Evolutionary conservation across 2,888 invertebrate species (phyloP), one percentile per base, ranked within the genome.

Genomic region (Drosophila quasianomalipes): DNA sequence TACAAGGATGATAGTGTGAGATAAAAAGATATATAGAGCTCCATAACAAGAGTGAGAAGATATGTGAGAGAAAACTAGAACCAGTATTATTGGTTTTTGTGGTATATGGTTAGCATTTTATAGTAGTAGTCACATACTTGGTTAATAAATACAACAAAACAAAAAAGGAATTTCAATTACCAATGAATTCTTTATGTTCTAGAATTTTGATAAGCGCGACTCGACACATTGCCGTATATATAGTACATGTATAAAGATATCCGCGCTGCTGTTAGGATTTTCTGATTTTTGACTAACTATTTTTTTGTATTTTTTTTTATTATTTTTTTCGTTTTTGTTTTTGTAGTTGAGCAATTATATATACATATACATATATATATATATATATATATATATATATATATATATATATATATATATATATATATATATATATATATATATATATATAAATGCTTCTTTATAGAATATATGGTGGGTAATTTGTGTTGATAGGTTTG

Each of bases 161-260:
- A 77, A 76, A 82, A 74, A 74, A 76, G 63, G 60, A 81, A 68
- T 76, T 89, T 79, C 53, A 88, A 87, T 88, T 88, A 88, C 88
- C 88, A 83, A 83, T 83, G 75, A 71, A 67, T 74, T 81, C 73
- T 76, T 80, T 76, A 71, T 74, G 72, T 73, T 80, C 64, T 75
- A 75, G 74, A 89, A 85, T 88, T 88, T 87, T 75, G 89, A 85
- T 77, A 86, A 85, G 80, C 87, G 80, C 78, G 79, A 53, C 64
- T 68, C 68, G 66, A 73, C 79, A 84, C 75, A 77, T 22, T 26
- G 68, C 58, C 68, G 71, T 33, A 70, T 67, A 65, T 71, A 78
- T 81, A 76, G 72, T 82, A 78, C 63, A 83, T 85, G 53, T 58
- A 67, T 60, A 66, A 76, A 41, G 66, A 81, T 70, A 75, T 85